Percentiles rank a stretch among this genome's conserved stretches.
These are phyloP conservation scores for Corythornis madagascariensis DNA, from an alignment of 2,113 vertebrate genomes.

Conservation along the genomic window DNA sequence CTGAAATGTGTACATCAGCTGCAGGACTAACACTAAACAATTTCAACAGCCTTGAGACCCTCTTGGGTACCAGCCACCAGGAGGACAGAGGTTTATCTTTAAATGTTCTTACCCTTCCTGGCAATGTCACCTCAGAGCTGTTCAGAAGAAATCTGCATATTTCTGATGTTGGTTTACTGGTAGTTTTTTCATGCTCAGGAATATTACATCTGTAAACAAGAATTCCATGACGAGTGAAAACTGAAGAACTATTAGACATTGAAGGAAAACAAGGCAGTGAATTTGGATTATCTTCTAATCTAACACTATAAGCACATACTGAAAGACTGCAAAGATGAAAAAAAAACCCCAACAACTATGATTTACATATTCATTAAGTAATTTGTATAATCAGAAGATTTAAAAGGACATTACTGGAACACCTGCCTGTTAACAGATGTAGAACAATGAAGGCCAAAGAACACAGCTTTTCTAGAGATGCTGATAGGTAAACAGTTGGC, in stretches of 20 bases:
- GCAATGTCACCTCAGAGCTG: background rate
- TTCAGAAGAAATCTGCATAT: background rate
- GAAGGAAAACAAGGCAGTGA: background rate
- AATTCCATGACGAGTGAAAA: background rate
- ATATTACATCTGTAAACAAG: background rate
- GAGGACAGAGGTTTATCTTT: background rate
- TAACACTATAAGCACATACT: background rate
- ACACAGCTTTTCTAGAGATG: conserved; percentile 13
- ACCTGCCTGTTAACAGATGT: conserved; percentile 64
- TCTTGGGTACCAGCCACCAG: background rate
- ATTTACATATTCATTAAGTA: conserved; percentile 61
- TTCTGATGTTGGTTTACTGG: background rate
- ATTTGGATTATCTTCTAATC: background rate
- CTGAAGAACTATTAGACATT: background rate
- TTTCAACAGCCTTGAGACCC: background rate
- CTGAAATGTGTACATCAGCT: background rate
- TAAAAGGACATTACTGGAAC: conserved; percentile 63
- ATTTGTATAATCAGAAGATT: conserved; percentile 65
- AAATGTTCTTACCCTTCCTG: background rate
- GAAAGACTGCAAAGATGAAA: background rate
- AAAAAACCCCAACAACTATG: background rate
- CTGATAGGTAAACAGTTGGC: conserved; percentile 40
- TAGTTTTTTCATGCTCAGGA: background rate
- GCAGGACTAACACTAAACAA: accelerated
- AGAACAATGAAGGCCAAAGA: conserved; percentile 48